Base-by-base conservation (phyloP, 2,113 vertebrate genomes). In the Salvelinus sp. region DNA sequence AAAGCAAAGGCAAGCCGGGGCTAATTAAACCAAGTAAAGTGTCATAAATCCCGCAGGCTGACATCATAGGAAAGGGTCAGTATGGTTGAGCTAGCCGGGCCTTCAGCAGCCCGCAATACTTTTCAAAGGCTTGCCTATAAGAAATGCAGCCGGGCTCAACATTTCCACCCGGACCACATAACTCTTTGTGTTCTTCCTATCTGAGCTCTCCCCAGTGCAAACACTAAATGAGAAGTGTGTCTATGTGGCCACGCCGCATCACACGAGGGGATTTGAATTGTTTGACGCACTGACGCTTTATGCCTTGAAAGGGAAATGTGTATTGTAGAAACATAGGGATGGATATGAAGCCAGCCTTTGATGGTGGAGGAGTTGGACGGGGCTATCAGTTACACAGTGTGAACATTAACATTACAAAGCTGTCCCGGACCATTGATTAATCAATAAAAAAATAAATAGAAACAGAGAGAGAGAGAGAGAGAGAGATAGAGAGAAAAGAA, bases 11-110 rank as follows among this genome's bases (percentile, higher is more conserved):
- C 20, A 62, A 23, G 75, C 71, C 74, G 20, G 76, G 12, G 60
- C 28, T 20, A 44, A 60, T 77, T 76, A 81, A 78, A 77, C 28
- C 20, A 28, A 65, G 30, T 76, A 73, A 60, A 14, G 50, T 77
- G 76, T 81, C 75, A 76, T 73, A 78, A 79, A 79, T 81, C 82
- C 73, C 72, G 33, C 67, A 18, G 65, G 25, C 60, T 30, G 38
- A 78, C 66, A 16, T 54, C 23, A 74, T 57, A 70, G 81, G 12
- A 50, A 33, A 85, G n/a, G 74, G 76, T 82, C 79, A 83, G 18
- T 16, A 64, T 25, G 64, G 62, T 60, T 73, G 62, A 79, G 38
- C 9, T 64, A 44, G 67, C 33, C 60, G 12, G 76, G 73, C 48
- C 44, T 72, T 73, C 23, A 67, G 47, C 73, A 44, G 54, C 38